phyloP scores from a whole-genome alignment of 1,140 invertebrate species.

The Drosophila sulfurigaster region DNA sequence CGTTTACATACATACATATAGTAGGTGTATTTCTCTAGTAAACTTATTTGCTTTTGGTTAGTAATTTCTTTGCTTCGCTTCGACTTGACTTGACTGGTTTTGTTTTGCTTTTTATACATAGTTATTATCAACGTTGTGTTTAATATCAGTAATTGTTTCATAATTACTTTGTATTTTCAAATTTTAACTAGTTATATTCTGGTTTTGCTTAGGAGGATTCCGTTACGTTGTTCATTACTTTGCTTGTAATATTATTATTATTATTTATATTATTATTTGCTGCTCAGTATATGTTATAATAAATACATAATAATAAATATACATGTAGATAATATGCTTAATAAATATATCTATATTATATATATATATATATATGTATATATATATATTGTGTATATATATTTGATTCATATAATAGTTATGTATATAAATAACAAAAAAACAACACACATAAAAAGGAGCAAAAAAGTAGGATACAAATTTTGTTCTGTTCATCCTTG shows the following conservation, averaged over 20 bases:
- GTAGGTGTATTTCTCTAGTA: conserved; percentile 59
- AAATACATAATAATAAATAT: conserved; percentile 84
- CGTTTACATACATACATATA: conserved; percentile 7
- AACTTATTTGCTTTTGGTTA: conserved; percentile 63
- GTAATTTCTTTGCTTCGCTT: conserved; percentile 71
- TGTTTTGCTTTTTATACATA: conserved; percentile 49
- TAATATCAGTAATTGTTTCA: conserved; percentile 56
- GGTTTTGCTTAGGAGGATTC: conserved; percentile 75
- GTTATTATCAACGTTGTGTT: conserved; percentile 70
- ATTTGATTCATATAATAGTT: conserved; percentile 67
- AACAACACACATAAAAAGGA: conserved; percentile 83
- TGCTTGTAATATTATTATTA: conserved; percentile 58
- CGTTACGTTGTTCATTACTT: conserved; percentile 69
- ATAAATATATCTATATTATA: conserved; percentile 70
- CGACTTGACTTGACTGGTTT: conserved; percentile 79
- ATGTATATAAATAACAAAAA: conserved; percentile 82
- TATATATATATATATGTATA: conserved; percentile 52
- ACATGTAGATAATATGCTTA: conserved; percentile 83
- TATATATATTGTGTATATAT: conserved; percentile 49
- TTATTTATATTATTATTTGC: conserved; percentile 48
- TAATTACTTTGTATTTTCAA: conserved; percentile 39
- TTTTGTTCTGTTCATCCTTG: conserved; percentile 48
- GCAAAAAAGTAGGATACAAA: conserved; percentile 73
- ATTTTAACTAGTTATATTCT: conserved; percentile 71
- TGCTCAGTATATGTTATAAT: conserved; percentile 80